phyloP scores from a whole-genome alignment of 2,888 invertebrate species.

The Argynnis bischoffii region DNA sequence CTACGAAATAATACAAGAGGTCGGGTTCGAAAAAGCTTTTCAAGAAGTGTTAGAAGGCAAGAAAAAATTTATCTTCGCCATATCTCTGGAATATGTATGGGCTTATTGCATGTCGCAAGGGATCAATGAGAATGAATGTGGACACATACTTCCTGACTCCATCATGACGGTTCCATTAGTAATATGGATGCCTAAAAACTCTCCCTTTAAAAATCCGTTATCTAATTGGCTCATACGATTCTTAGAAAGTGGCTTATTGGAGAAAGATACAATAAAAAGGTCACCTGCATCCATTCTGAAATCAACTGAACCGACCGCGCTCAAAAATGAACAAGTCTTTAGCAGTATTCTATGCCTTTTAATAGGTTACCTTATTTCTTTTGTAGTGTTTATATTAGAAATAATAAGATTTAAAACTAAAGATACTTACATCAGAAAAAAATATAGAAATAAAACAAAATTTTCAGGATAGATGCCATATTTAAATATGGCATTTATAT shows the following conservation, averaged over 20 bases:
- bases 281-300: conserved; percentile 40
- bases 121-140: conserved; percentile 61
- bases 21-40: conserved; percentile 57
- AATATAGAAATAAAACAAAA: too few relatives aligned
- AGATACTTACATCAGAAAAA: too few relatives aligned
- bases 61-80: conserved; percentile 59
- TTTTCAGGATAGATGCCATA: too few relatives aligned
- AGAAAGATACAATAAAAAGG: conserved; percentile 49
- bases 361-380: conserved; percentile 54
- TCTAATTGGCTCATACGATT: conserved; percentile 60
- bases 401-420: conserved; percentile 46
- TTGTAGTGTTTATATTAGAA: conserved; percentile 54
- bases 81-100: conserved; percentile 63
- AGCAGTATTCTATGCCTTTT: conserved; percentile 60
- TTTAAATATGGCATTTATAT: too few relatives aligned
- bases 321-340: conserved; percentile 55
- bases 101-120: conserved; percentile 58
- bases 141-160: conserved; percentile 60
- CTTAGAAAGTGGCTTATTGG: conserved; percentile 61
- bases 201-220: conserved; percentile 54
- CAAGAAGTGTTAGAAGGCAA: conserved; percentile 55
- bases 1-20: conserved; percentile 57
- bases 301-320: conserved; percentile 54
- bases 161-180: conserved; percentile 65
- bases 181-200: conserved; percentile 62